These are phyloP conservation scores for Coilia nasus DNA, from an alignment of 2,797 vertebrate genomes.

Conservation along the genomic window DNA sequence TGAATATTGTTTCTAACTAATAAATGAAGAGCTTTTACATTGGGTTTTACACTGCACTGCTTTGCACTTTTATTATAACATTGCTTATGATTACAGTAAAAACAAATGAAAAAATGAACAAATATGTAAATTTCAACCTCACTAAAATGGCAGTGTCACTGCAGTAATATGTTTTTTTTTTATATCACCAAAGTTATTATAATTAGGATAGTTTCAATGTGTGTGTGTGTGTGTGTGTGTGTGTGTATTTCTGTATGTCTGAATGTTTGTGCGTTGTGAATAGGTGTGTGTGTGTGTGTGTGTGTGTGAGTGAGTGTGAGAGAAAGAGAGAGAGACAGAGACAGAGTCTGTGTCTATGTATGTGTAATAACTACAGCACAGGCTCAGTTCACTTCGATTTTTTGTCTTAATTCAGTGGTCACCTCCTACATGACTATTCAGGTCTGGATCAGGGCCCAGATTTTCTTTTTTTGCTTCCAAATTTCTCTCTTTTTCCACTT, in stretches of 20 bases:
- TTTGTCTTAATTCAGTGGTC: too few relatives aligned
- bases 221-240: neutral
- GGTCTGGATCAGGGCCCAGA: too few relatives aligned
- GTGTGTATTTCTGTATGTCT: neutral
- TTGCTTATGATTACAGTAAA: neutral
- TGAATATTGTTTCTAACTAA: slow-evolving; percentile 5
- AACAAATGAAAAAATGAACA: neutral
- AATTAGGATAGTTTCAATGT: neutral
- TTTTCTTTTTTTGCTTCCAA: too few relatives aligned
- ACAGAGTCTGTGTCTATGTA: neutral
- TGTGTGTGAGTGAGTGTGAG: neutral
- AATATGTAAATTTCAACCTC: neutral
- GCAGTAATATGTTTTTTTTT: neutral
- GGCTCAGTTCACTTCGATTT: too few relatives aligned
- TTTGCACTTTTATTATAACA: neutral
- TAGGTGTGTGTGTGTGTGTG: too few relatives aligned
- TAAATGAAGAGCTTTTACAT: neutral
- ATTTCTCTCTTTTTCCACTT: too few relatives aligned
- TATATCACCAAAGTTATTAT: neutral
- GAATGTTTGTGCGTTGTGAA: too few relatives aligned
- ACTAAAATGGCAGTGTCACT: neutral
- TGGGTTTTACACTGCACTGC: neutral
- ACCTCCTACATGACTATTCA: too few relatives aligned
- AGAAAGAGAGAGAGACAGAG: neutral
- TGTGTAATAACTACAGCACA: neutral